Base-by-base conservation (phyloP, 1,140 invertebrate genomes). In the Caenorhabditis latens region DNA sequence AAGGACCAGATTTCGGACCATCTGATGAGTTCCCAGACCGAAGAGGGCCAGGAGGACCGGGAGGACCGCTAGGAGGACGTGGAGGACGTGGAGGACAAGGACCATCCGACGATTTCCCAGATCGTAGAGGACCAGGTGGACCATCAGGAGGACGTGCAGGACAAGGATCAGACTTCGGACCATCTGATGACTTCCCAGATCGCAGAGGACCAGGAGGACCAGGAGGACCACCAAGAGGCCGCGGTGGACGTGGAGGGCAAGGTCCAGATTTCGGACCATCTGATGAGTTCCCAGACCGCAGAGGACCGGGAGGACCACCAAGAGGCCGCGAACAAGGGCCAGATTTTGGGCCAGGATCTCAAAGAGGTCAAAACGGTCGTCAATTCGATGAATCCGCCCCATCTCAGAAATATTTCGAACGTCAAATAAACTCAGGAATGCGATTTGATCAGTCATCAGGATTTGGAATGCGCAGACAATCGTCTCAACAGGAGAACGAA, bases 1-100 rank as follows among this genome's bases (percentile, higher is more conserved):
- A 79, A 53, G 71, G 71, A 50, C 46, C 46, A 79, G 71, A 79
- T n/a, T 79, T 79, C 19, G 71, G 46, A 79, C 71, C 71, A 50
- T 46, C 50, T 4, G 71, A 79, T 13, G 71, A 79, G 13, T 79
- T 79, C 71, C 71, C 46, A 79, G 46, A n/a, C 4, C 46, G 71
- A 14, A 13, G 71, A 13, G 71, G 71, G 0, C 46, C n/a, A 24
- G 71, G 71, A 9, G 65, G 65, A 46, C 65, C 11, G 0, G 42
- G 14, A 19, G 67, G 67, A 46, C 67, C 13, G 1, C 50, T 1
- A 19, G 63, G 24, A 21, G 65, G 65, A 46, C 40, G 32, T 32
- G 63, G 24, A 21, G 65, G 65, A 46, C 40, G 32, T 32, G 32
- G 46, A 1, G 71, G 71, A 79, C 71, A 79, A 14, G 71, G 43